These are phyloP conservation scores for Heterodera schachtii DNA, from an alignment of 1,140 invertebrate genomes.

Conservation along the genomic window DNA sequence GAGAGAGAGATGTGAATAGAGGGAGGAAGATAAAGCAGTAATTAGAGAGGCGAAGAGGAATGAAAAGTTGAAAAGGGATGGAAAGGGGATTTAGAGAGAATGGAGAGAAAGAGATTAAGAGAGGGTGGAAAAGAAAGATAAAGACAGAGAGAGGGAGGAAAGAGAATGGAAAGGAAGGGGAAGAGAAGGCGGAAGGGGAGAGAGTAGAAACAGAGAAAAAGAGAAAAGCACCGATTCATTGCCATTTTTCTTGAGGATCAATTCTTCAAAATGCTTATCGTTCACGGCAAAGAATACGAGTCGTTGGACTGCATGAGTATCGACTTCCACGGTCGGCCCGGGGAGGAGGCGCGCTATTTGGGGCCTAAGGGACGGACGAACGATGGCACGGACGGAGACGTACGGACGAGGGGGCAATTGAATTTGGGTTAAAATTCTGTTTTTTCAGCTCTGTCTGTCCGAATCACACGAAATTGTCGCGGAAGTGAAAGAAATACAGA, in stretches of 20 bases:
- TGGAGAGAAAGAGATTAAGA: background rate
- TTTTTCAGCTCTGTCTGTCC: conserved; percentile 50
- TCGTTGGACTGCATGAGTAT: conserved; percentile 35
- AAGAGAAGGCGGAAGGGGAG: no score
- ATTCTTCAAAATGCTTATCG: conserved; percentile 55
- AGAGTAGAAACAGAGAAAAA: no score
- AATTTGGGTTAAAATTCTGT: background rate
- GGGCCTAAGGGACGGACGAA: conserved; percentile 57
- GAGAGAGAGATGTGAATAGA: no score
- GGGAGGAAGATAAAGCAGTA: background rate
- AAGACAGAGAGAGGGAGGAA: no score
- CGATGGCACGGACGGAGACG: conserved; percentile 53
- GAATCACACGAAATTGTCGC: conserved; percentile 47
- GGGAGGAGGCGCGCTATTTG: conserved; percentile 50
- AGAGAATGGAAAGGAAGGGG: no score
- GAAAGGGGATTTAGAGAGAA: background rate
- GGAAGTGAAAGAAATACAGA: conserved; percentile 49
- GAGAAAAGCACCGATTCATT: no score
- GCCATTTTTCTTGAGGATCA: conserved; percentile 44
- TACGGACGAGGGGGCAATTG: background rate
- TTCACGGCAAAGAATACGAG: conserved; percentile 50
- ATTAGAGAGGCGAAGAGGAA: background rate
- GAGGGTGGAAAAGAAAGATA: no score
- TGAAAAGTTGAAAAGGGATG: no score
- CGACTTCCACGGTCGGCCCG: conserved; percentile 55